phyloP scores from a whole-genome alignment of 2,888 invertebrate species.

The Polydrusus cervinus region DNA sequence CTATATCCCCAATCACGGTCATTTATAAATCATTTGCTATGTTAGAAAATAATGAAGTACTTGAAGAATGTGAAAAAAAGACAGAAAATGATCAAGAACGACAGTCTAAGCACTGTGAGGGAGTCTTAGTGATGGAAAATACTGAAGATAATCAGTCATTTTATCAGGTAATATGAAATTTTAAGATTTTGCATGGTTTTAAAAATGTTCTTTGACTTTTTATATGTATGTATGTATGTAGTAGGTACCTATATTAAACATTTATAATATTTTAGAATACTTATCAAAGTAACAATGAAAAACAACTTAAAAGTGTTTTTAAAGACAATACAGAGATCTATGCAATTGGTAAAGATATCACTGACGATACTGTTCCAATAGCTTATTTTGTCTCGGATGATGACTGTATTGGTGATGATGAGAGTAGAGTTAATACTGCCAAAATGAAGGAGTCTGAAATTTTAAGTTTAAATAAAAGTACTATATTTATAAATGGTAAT shows the following conservation, averaged over 20 bases:
- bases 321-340: slow-evolving; percentile 12
- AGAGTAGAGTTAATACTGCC: slow-evolving; percentile 19
- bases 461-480: slow-evolving; percentile 12
- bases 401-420: not conserved
- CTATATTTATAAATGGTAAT: slow-evolving; percentile 15
- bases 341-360: not conserved
- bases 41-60: slow-evolving; percentile 22
- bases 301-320: slow-evolving; percentile 10
- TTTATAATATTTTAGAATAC: not conserved
- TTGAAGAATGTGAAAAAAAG: slow-evolving; percentile 16
- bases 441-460: slow-evolving; percentile 37
- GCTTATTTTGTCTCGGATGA: not conserved
- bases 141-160: not conserved
- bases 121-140: slow-evolving; percentile 21
- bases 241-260: too few species aligned
- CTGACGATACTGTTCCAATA: not conserved
- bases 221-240: not conserved
- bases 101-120: slow-evolving; percentile 1
- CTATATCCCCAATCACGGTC: slow-evolving; percentile 22
- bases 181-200: not conserved
- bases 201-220: too few species aligned
- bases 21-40: slow-evolving; percentile 55
- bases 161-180: not conserved
- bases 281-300: not conserved
- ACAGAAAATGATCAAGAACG: not conserved